Percentiles rank a stretch among this genome's conserved stretches.
Conservation (phyloP, 2,888 invertebrate species). For the Galerucella nymphaeae region DNA sequence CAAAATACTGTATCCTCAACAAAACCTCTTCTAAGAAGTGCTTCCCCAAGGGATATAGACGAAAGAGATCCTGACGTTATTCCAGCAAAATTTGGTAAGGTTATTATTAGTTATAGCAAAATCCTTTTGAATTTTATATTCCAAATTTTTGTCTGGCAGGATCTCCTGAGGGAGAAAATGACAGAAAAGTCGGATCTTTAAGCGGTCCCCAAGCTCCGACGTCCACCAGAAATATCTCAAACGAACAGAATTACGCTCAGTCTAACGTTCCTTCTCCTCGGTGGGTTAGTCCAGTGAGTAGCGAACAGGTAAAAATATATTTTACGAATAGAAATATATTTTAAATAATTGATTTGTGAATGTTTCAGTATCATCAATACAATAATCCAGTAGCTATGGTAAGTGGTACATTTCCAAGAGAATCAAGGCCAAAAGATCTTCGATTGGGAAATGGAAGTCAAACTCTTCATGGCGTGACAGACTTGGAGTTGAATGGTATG, state of each 20-base stretch:
- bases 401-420: slow-evolving; percentile 70
- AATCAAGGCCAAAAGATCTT: slow-evolving; percentile 67
- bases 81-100: slow-evolving; percentile 71
- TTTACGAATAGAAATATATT: background rate
- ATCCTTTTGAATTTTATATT: slow-evolving; percentile 28
- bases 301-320: slow-evolving; percentile 49
- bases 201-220: slow-evolving; percentile 56
- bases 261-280: slow-evolving; percentile 59
- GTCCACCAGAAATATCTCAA: slow-evolving; percentile 50
- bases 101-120: background rate
- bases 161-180: slow-evolving; percentile 60
- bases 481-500: slow-evolving; percentile 78
- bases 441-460: slow-evolving; percentile 66
- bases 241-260: slow-evolving; percentile 57
- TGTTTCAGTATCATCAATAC: slow-evolving; percentile 62
- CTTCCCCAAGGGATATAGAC: slow-evolving; percentile 64
- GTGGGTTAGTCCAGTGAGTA: slow-evolving; percentile 66
- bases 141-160: slow-evolving; percentile 53
- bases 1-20: slow-evolving; percentile 61
- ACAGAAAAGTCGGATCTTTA: slow-evolving; percentile 54
- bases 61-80: slow-evolving; percentile 80
- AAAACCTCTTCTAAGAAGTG: slow-evolving; percentile 62
- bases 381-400: slow-evolving; percentile 69
- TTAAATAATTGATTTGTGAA: background rate
- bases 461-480: slow-evolving; percentile 63